phyloP scores from a whole-genome alignment of 2,113 vertebrate genomes.

The Strix aluco region DNA sequence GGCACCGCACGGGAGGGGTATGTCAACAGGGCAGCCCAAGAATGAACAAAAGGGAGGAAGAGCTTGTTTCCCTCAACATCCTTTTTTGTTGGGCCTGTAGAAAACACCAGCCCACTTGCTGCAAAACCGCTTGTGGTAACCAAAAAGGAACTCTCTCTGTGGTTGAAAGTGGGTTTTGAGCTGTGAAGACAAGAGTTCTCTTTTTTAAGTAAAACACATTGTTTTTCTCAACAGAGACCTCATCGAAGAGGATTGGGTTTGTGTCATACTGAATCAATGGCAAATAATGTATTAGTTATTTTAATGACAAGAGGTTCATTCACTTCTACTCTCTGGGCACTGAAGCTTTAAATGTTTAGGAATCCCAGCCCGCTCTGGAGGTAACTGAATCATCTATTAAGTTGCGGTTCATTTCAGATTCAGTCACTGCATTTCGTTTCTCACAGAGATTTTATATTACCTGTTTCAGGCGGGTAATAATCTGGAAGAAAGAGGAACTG shows the following conservation, averaged over 20 bases:
- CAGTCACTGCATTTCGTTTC: not conserved
- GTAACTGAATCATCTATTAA: not conserved
- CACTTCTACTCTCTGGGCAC: not conserved
- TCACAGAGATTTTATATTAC: not conserved
- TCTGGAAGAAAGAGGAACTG: not conserved
- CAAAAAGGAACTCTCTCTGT: not conserved
- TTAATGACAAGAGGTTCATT: not conserved
- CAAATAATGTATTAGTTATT: not conserved
- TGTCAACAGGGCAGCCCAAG: not conserved
- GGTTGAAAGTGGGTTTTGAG: not conserved
- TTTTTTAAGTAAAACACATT: not conserved
- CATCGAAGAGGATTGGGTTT: not conserved
- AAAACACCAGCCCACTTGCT: not conserved
- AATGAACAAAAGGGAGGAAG: not conserved
- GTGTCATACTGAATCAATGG: fast-evolving
- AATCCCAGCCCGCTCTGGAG: not conserved
- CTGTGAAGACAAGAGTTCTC: not conserved
- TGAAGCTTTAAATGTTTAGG: not conserved
- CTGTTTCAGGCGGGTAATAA: not conserved
- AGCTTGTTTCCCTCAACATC: not conserved
- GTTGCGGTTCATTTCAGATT: not conserved
- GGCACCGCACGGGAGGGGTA: not conserved
- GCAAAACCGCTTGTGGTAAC: not conserved
- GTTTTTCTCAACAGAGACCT: not conserved
- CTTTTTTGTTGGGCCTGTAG: not conserved